These are phyloP conservation scores for Nemurella pictetii DNA, from an alignment of 2,888 invertebrate species.

Conservation along the genomic window DNA sequence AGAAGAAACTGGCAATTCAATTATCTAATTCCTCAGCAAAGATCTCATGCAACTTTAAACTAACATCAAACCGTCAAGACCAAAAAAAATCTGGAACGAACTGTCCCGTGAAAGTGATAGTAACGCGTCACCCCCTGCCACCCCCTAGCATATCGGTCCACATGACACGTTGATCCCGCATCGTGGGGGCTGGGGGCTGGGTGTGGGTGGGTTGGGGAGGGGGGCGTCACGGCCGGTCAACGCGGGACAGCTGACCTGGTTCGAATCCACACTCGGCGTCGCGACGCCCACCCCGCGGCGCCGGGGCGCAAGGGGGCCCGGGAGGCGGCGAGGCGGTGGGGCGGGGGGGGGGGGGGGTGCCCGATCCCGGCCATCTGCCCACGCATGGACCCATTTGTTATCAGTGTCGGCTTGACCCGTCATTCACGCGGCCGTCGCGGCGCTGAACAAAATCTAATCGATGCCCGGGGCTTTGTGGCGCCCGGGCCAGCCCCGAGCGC, in stretches of 20 bases:
- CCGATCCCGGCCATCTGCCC: conserved; percentile 37
- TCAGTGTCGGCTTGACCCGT: conserved; percentile 20
- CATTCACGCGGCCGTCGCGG: no score
- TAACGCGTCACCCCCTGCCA: background rate
- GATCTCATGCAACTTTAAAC: no score
- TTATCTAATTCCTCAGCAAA: no score
- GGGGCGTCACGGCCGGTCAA: background rate
- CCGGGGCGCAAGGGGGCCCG: conserved; percentile 8
- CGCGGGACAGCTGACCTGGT: conserved; percentile 18
- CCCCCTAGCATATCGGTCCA: no score
- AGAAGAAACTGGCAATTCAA: no score
- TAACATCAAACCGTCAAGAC: no score
- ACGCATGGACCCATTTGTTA: conserved; percentile 36
- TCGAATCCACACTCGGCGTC: conserved; percentile 18
- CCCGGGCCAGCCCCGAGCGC: background rate
- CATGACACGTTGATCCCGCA: no score
- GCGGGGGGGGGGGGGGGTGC: conserved; percentile 8
- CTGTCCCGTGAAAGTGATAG: no score
- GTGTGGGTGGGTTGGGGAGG: no score
- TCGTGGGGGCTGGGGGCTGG: no score
- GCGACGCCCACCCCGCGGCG: background rate
- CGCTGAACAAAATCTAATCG: background rate
- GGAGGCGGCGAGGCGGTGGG: background rate
- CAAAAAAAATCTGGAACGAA: no score
- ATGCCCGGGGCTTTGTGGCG: conserved; percentile 1